Evolutionary conservation across 2,113 vertebrate genomes (phyloP).

Genomic region (Ophthalmotilapia sp.): DNA sequence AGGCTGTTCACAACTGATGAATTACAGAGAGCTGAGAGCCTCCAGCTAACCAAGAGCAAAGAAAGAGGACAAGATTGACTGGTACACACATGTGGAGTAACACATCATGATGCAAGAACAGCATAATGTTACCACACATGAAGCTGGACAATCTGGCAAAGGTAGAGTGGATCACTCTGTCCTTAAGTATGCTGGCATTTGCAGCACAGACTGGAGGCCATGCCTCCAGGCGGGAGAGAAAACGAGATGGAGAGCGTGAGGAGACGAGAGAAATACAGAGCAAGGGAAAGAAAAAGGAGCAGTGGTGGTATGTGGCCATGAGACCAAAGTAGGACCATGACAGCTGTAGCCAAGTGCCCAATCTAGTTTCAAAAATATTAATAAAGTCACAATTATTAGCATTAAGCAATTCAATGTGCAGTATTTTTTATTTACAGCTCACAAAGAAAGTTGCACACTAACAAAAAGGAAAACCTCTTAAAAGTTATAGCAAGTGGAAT

Average conservation of each 20-base stretch:
- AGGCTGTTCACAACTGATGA: rapidly evolving
- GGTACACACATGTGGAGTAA: background rate
- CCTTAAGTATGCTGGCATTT: background rate
- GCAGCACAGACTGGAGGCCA: background rate
- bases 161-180: background rate
- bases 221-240: background rate
- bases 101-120: background rate
- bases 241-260: background rate
- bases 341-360: background rate
- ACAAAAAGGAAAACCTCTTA: background rate
- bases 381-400: background rate
- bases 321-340: background rate
- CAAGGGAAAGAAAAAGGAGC: background rate
- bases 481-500: background rate
- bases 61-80: background rate
- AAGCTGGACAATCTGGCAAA: background rate
- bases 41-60: background rate
- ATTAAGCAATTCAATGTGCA: background rate
- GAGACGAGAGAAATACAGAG: background rate
- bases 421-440: background rate
- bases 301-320: background rate
- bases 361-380: background rate
- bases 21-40: background rate
- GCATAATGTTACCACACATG: background rate
- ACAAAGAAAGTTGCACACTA: background rate